Conservation (phyloP, 2,888 invertebrate genomes). For the Ferdinandea cuprea region DNA sequence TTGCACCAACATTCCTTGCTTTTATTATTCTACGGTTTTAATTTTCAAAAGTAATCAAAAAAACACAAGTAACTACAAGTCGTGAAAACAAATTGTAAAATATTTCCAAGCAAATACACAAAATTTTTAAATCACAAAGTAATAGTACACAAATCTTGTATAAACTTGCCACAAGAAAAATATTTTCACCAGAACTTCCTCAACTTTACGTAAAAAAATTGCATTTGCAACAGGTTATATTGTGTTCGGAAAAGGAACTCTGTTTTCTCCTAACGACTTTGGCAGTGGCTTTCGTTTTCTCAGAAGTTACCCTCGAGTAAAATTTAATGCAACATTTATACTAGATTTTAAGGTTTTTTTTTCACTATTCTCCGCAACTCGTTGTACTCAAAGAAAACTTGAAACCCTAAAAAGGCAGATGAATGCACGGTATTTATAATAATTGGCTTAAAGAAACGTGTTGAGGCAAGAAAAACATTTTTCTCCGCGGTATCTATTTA, state of each 20-base stretch:
- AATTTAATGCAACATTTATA: not conserved
- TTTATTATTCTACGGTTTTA: too few relatives aligned
- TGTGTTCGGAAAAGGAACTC: not conserved
- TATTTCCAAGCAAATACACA: too few relatives aligned
- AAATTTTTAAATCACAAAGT: too few relatives aligned
- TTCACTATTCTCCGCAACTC: not conserved
- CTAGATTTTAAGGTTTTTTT: too few relatives aligned
- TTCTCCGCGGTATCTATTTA: too few relatives aligned
- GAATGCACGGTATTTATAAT: not conserved
- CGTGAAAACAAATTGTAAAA: too few relatives aligned
- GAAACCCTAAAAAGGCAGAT: not conserved
- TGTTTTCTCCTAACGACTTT: not conserved
- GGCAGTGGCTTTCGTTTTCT: not conserved
- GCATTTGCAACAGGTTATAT: conserved; percentile 4
- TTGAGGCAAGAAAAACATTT: too few relatives aligned
- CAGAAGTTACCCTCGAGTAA: not conserved
- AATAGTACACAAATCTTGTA: too few relatives aligned
- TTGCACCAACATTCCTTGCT: too few relatives aligned
- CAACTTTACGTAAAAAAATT: conserved; percentile 3
- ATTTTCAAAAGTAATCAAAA: too few relatives aligned
- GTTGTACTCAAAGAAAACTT: not conserved
- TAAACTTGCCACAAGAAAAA: conserved; percentile 5
- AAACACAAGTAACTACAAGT: too few relatives aligned
- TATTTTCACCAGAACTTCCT: not conserved
- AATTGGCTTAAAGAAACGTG: not conserved